Conservation (phyloP, 2,797 vertebrate genomes). For the Pitangus sulphuratus region DNA sequence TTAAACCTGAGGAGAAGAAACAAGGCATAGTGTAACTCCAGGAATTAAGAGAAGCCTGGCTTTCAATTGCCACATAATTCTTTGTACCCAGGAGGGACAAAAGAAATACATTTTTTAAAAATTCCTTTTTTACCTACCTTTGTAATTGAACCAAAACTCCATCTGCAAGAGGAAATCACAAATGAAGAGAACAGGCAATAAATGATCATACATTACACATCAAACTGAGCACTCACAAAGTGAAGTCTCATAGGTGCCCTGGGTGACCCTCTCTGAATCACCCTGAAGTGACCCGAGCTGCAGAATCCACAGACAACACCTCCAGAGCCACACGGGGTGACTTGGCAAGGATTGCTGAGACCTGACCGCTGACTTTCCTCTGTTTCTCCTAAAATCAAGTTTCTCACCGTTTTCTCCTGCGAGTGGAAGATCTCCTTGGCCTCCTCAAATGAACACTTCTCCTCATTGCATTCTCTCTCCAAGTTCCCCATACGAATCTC, state of each 20-base stretch:
- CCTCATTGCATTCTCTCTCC: conserved; percentile 87
- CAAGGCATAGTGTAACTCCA: background rate
- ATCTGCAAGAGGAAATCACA: conserved; percentile 43
- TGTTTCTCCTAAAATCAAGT: background rate
- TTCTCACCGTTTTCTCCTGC: conserved; percentile 82
- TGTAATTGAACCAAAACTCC: conserved; percentile 71
- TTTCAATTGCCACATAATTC: background rate
- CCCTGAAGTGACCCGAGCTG: background rate
- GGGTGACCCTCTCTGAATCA: background rate
- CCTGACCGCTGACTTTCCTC: background rate
- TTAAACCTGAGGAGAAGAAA: conserved; percentile 73
- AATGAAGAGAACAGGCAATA: background rate
- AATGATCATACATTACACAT: background rate
- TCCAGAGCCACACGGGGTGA: background rate
- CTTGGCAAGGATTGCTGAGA: background rate
- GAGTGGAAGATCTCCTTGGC: conserved; percentile 85
- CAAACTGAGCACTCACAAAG: background rate
- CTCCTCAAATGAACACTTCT: conserved; percentile 84
- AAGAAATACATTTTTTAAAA: background rate
- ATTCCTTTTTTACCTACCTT: conserved; percentile 18
- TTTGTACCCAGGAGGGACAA: background rate
- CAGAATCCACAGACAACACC: background rate
- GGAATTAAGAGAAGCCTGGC: background rate
- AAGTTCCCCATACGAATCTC: conserved; percentile 82
- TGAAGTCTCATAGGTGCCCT: background rate